Evolutionary conservation across 2,888 invertebrate species (phyloP).

Genomic region (Tromatobia lineatoria): DNA sequence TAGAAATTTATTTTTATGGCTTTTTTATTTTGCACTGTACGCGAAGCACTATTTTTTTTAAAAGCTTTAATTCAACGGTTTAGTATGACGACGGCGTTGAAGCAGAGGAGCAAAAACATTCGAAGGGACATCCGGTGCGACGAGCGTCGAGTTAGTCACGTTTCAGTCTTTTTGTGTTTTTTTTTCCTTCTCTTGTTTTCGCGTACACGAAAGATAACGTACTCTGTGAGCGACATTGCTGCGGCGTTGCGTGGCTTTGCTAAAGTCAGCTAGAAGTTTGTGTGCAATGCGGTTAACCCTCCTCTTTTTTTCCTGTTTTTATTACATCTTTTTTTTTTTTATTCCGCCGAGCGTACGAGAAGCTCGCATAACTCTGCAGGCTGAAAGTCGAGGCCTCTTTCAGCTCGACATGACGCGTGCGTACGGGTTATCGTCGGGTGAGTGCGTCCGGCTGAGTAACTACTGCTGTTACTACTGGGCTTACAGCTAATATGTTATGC

Average conservation of each 20-base stretch:
- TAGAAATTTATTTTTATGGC: not conserved
- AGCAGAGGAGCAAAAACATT: not conserved
- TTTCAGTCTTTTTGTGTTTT: slow-evolving; percentile 11
- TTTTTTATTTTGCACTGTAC: not conserved
- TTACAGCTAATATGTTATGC: not conserved
- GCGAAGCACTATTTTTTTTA: not conserved
- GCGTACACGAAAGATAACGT: not conserved
- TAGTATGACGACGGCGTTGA: not conserved
- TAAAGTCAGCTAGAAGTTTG: slow-evolving; percentile 15
- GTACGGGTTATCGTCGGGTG: not conserved
- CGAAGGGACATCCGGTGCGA: slow-evolving; percentile 14
- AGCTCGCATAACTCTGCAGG: not conserved
- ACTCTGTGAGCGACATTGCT: slow-evolving; percentile 6
- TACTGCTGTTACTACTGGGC: not conserved
- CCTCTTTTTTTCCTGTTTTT: not conserved
- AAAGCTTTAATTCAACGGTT: slow-evolving; percentile 1
- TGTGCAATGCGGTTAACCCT: not conserved
- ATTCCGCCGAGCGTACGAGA: not conserved
- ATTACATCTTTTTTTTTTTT: not conserved
- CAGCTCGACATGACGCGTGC: not conserved
- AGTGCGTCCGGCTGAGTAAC: not conserved
- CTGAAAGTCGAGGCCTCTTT: slow-evolving; percentile 1
- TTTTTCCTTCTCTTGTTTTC: slow-evolving; percentile 12
- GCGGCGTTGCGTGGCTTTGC: not conserved
- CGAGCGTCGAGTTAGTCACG: slow-evolving; percentile 28